These are phyloP conservation scores for Ictalurus punctatus DNA, from an alignment of 2,113 vertebrate species.

Conservation along the genomic window DNA sequence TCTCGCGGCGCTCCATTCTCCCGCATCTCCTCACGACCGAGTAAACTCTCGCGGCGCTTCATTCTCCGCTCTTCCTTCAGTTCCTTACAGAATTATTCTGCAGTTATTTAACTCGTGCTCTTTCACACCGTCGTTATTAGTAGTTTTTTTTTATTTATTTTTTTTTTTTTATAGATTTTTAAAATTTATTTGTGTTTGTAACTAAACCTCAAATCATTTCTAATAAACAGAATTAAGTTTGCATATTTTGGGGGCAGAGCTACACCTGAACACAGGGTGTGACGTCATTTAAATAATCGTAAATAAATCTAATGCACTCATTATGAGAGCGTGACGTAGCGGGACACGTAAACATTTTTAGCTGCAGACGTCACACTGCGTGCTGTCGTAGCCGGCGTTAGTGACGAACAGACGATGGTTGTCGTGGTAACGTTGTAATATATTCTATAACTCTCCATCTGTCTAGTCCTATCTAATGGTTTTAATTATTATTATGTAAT, in stretches of 20 bases:
- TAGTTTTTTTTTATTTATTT: background rate
- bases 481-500: too few relatives aligned
- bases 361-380: too few relatives aligned
- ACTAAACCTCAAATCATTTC: background rate
- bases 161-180: background rate
- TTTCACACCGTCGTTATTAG: background rate
- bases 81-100: background rate
- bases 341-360: too few relatives aligned
- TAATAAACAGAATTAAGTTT: background rate
- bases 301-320: background rate
- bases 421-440: background rate
- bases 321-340: too few relatives aligned
- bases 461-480: too few relatives aligned
- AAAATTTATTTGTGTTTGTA: background rate
- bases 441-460: too few relatives aligned
- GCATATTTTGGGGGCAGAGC: background rate
- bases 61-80: background rate
- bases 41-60: background rate
- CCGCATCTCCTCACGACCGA: conserved; percentile 21
- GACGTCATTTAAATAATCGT: background rate
- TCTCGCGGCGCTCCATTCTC: too few relatives aligned
- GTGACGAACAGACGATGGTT: background rate
- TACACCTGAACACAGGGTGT: background rate
- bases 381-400: too few relatives aligned
- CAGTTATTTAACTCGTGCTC: background rate